A percentile compares a stretch with the other conserved stretches of the same genome.
phyloP scores from a whole-genome alignment of 2,797 vertebrate genomes.

The Mycteria americana region DNA sequence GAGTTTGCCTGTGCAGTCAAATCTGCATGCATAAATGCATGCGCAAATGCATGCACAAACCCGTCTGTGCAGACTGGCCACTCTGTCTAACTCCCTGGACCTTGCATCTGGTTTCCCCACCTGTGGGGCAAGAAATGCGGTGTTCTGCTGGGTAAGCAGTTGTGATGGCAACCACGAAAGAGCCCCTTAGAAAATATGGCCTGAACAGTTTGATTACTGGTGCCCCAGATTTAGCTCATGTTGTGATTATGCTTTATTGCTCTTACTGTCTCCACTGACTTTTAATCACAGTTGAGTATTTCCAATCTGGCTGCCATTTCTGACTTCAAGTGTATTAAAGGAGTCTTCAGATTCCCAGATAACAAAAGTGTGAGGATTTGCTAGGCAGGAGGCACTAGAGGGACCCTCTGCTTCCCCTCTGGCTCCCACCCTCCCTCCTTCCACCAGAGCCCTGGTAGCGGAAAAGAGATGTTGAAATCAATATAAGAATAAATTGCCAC shows the following conservation, averaged over 20 bases:
- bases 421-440: background rate
- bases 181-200: background rate
- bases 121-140: background rate
- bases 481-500: constrained; percentile 78
- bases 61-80: background rate
- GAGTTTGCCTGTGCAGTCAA: background rate
- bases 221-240: background rate
- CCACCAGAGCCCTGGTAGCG: constrained; percentile 4
- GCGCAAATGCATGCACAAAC: background rate
- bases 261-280: background rate
- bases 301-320: constrained; percentile 36
- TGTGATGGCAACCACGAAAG: background rate
- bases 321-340: background rate
- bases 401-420: background rate
- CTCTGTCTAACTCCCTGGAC: background rate
- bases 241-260: background rate
- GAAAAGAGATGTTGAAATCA: constrained; percentile 73
- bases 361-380: background rate
- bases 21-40: background rate
- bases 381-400: background rate
- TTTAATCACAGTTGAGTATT: constrained; percentile 25
- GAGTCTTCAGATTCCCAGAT: background rate
- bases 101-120: background rate
- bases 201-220: background rate
- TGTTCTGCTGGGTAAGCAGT: background rate